A percentile compares a stretch with the other conserved stretches of the same genome.
These are phyloP conservation scores for Rapana venosa DNA, from an alignment of 2,888 invertebrate genomes.

Conservation along the genomic window DNA sequence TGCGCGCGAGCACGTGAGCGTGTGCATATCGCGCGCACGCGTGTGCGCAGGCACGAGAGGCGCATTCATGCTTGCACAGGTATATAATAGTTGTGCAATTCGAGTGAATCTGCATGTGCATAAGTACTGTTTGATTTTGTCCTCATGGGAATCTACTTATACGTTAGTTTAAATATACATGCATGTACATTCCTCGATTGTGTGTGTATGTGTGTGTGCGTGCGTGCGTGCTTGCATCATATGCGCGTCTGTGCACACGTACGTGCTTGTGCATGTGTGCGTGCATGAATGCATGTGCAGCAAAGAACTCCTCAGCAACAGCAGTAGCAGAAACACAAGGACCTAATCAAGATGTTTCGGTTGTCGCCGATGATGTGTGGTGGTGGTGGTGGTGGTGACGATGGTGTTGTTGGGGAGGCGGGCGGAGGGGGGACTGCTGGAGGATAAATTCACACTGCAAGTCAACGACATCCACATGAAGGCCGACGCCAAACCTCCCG, in stretches of 20 bases:
- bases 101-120: no score
- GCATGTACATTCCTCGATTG: background rate
- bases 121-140: no score
- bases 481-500: background rate
- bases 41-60: background rate
- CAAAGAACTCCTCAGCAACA: background rate
- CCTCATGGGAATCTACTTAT: no score
- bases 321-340: background rate
- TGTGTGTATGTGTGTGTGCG: background rate
- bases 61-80: background rate
- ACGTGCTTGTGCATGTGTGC: background rate
- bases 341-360: background rate
- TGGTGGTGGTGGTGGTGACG: background rate
- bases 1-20: background rate
- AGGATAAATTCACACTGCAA: background rate
- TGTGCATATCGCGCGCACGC: background rate
- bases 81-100: background rate
- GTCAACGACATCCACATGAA: background rate
- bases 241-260: background rate
- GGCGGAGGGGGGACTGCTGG: slow-evolving; percentile 12
- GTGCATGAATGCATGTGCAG: no score
- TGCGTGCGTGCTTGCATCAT: background rate
- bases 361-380: background rate
- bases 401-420: background rate
- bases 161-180: background rate